Conservation (phyloP, 23 tunicate genomes). For the Phallusia fumigata region DNA sequence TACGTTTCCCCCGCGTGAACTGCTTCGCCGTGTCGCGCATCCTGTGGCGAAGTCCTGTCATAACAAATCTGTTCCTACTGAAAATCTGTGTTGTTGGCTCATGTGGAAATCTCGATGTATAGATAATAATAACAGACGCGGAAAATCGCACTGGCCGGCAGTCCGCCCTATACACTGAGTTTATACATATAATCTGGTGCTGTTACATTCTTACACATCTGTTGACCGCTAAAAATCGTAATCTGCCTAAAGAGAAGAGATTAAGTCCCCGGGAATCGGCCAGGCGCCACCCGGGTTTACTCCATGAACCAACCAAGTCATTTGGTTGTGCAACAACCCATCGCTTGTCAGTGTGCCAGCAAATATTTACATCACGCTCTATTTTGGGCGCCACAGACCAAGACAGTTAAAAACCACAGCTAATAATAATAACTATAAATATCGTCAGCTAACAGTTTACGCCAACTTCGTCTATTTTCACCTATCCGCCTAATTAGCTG, state of each 20-base stretch:
- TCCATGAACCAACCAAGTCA: too few species aligned
- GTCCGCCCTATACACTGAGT: neutral
- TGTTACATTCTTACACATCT: neutral
- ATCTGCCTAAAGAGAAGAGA: neutral
- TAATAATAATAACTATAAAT: too few species aligned
- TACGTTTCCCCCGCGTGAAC: neutral
- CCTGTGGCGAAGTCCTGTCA: neutral
- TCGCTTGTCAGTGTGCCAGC: too few species aligned
- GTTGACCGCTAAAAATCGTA: neutral
- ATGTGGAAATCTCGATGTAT: neutral
- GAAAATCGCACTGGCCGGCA: neutral
- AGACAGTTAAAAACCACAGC: too few species aligned
- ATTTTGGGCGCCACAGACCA: too few species aligned
- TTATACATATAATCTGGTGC: neutral
- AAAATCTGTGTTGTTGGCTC: neutral
- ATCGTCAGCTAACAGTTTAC: too few species aligned
- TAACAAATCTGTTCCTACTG: constrained; percentile 2
- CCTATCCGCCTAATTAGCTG: too few species aligned
- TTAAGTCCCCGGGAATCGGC: neutral
- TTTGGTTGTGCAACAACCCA: too few species aligned
- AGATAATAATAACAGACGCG: neutral
- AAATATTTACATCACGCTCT: too few species aligned
- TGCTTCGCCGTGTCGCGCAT: neutral
- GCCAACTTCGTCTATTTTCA: too few species aligned
- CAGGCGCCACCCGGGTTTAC: too few species aligned